phyloP scores from a whole-genome alignment of 2,888 invertebrate species.

The Philereme transversata region DNA sequence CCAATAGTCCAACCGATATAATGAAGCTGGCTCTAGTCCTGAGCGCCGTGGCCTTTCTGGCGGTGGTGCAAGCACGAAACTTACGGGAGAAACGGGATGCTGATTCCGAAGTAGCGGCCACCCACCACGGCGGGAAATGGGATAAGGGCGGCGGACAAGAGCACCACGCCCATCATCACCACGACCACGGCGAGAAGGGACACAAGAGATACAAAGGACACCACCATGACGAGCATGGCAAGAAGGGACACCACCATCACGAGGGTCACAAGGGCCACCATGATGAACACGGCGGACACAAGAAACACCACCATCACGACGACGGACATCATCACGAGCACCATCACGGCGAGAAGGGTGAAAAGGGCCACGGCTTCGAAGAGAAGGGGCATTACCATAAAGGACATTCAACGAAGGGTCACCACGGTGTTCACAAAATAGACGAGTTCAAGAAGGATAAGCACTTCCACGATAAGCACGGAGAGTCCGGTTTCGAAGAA shows the following conservation, averaged over 20 bases:
- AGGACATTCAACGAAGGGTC: slow-evolving; percentile 93
- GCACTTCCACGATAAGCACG: slow-evolving; percentile 93
- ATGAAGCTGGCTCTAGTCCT: slow-evolving; percentile 67
- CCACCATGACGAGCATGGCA: slow-evolving; percentile 86
- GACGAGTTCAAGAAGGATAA: slow-evolving; percentile 94
- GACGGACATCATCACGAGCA: slow-evolving; percentile 86
- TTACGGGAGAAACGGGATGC: slow-evolving; percentile 73
- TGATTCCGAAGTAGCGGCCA: slow-evolving; percentile 82
- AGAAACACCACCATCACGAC: slow-evolving; percentile 86
- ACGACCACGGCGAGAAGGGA: slow-evolving; percentile 86
- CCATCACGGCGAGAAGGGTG: slow-evolving; percentile 86
- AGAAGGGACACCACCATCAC: slow-evolving; percentile 89
- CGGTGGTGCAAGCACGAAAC: slow-evolving; percentile 70
- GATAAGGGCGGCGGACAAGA: slow-evolving; percentile 85
- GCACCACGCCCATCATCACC: slow-evolving; percentile 85
- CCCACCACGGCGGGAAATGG: slow-evolving; percentile 52
- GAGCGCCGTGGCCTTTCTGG: slow-evolving; percentile 65
- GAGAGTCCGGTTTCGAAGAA: slow-evolving; percentile 90
- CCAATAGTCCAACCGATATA: slow-evolving; percentile 36
- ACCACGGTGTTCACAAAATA: slow-evolving; percentile 92
- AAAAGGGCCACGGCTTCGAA: slow-evolving; percentile 82
- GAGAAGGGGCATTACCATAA: slow-evolving; percentile 89
- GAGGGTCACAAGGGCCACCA: slow-evolving; percentile 85
- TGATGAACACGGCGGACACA: slow-evolving; percentile 85
- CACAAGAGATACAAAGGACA: slow-evolving; percentile 88